A percentile compares a stretch with the other conserved stretches of the same genome.
Evolutionary conservation across 2,113 vertebrate species (phyloP).

Genomic region (Cynoglossus semilaevis): DNA sequence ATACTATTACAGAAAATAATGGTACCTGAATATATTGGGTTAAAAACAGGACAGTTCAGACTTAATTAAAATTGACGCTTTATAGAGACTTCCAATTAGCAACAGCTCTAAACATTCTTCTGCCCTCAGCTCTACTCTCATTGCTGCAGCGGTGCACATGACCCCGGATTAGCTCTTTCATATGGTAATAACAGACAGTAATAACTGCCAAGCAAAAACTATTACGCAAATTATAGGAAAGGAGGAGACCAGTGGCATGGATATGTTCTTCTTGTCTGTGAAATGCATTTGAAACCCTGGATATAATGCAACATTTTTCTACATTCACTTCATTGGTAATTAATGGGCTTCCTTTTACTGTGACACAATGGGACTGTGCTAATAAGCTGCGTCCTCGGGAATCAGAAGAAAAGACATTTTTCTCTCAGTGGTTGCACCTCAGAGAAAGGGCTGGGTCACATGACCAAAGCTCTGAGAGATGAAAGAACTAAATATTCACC

Average conservation of each 20-base stretch:
- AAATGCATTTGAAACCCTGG: slow-evolving; percentile 52
- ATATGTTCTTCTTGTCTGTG: slow-evolving; percentile 45
- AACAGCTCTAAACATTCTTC: slow-evolving; percentile 78
- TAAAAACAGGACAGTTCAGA: slow-evolving; percentile 73
- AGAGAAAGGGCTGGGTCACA: slow-evolving; percentile 12
- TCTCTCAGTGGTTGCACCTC: slow-evolving; percentile 16
- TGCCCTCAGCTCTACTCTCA: slow-evolving; percentile 73
- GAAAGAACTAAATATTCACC: slow-evolving; percentile 5
- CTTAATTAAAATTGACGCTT: slow-evolving; percentile 81
- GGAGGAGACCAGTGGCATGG: slow-evolving; percentile 68
- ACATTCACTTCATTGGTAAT: slow-evolving; percentile 54
- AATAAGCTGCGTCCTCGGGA: slow-evolving; percentile 47
- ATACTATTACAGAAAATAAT: slow-evolving; percentile 72
- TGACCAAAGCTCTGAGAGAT: slow-evolving; percentile 5
- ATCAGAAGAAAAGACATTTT: slow-evolving; percentile 42
- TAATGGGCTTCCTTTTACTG: slow-evolving; percentile 43
- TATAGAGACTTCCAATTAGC: slow-evolving; percentile 79
- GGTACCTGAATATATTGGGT: slow-evolving; percentile 69
- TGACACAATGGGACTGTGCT: slow-evolving; percentile 41
- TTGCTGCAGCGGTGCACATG: slow-evolving; percentile 75
- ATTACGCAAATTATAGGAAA: slow-evolving; percentile 82
- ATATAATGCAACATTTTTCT: slow-evolving; percentile 56
- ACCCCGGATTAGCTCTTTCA: slow-evolving; percentile 80
- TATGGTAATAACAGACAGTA: slow-evolving; percentile 77
- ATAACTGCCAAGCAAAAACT: slow-evolving; percentile 76